Evolutionary conservation across 2,888 invertebrate genomes (phyloP), one percentile per base, ranked within the genome.

Genomic region (Yponomeuta malinellus): DNA sequence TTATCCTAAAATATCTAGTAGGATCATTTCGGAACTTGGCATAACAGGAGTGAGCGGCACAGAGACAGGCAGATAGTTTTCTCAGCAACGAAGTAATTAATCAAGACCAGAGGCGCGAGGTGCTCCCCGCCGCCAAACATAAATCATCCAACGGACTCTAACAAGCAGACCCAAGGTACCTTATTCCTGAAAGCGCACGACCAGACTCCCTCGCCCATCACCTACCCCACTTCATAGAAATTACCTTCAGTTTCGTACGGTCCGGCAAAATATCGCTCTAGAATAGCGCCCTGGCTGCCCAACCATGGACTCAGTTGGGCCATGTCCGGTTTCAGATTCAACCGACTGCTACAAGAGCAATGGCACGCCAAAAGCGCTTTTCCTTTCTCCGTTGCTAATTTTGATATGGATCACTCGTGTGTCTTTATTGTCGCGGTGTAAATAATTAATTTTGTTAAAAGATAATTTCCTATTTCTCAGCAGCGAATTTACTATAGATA

Each of bases 61-160:
- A 23, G 82, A 77, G 80, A 80, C 80, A 80, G 78, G 76, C 15
- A 79, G 83, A 85, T 87, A 89, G 87, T 87, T 87, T 89, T 87
- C 86, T 86, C 85, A 83, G 81, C 79, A 79, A 73, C 72, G 74
- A 73, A 67, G 85, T 83, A 84, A 89, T 89, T 88, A 87, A 88
- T 89, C 87, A 89, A 84, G 77, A 74, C 74, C 74, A 74, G 76
- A 59, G 52, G 52, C 52, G 52, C 52, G 71, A 71, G 74, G 72
- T 74, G 75, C 73, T 77, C 75, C 77, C 76, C 76, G 75, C 78
- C 74, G 72, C 73, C 76, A 76, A 78, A 78, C 74, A 88, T 88
- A 83, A 86, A 88, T 88, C 86, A 88, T 85, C 79, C 76, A 23
- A 72, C 72, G 79, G 81, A 81, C 81, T 81, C 76, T 64, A 31